Conservation (phyloP, 2,113 vertebrate genomes). For the Sinocyclocheilus anshuiensis region DNA sequence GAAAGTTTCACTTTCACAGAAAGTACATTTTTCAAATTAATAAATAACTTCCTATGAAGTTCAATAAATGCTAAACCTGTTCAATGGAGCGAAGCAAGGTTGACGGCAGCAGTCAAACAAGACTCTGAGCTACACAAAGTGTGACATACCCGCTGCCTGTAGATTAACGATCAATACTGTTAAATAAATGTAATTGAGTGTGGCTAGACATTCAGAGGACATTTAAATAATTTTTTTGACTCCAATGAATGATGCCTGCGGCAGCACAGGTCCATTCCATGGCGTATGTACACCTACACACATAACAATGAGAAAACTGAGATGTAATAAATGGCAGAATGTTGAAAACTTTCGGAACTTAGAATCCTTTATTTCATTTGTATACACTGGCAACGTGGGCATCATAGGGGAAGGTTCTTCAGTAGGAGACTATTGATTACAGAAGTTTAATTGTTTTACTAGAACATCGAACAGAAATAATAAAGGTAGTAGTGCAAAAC, state of each 20-base stretch:
- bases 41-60: not conserved
- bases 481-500: not conserved
- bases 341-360: not conserved
- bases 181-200: not conserved
- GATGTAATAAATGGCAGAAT: not conserved
- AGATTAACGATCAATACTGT: conserved; percentile 1
- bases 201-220: not conserved
- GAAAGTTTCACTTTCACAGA: too few species aligned
- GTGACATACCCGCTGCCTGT: not conserved
- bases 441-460: not conserved
- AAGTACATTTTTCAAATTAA: not conserved
- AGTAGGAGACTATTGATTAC: not conserved
- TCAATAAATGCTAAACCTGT: not conserved
- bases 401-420: not conserved
- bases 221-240: not conserved
- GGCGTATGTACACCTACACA: too few species aligned
- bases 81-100: not conserved
- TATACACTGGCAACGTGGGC: not conserved
- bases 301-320: not conserved
- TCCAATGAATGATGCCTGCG: not conserved
- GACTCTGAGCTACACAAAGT: not conserved
- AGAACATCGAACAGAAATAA: not conserved
- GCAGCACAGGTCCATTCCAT: not conserved
- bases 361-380: not conserved
- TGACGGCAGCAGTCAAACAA: conserved; percentile 15